phyloP scores from a whole-genome alignment of 92 coral and sea anemone genomes.

The Porites lobata region DNA sequence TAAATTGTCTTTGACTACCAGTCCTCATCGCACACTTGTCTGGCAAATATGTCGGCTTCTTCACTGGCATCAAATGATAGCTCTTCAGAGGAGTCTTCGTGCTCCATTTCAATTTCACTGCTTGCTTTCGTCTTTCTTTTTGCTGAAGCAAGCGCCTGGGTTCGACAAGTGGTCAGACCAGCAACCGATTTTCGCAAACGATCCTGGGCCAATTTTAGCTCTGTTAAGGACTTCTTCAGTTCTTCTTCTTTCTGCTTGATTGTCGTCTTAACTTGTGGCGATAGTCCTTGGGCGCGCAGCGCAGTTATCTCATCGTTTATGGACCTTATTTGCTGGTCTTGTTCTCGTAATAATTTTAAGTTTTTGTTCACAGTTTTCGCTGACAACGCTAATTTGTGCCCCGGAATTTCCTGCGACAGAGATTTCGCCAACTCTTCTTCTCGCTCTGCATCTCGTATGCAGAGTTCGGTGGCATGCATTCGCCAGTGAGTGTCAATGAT shows the following conservation, averaged over 20 bases:
- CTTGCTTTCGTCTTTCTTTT: conserved; percentile 27
- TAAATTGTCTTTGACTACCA: conserved; percentile 22
- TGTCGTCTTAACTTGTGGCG: conserved; percentile 34
- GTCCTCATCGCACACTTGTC: conserved; percentile 28
- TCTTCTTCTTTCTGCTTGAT: conserved; percentile 48
- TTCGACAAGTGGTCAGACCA: conserved; percentile 33
- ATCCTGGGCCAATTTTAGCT: conserved; percentile 46
- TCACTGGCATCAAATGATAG: conserved; percentile 8
- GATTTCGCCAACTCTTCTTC: conserved; percentile 45
- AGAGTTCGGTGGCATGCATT: conserved; percentile 50
- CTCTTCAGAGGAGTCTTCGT: conserved; percentile 29
- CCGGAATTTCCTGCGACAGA: conserved; percentile 43
- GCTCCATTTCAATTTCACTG: conserved; percentile 38
- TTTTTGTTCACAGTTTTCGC: conserved; percentile 50
- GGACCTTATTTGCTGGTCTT: conserved; percentile 42
- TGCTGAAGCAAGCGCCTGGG: conserved; percentile 42
- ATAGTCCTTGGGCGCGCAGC: conserved; percentile 28
- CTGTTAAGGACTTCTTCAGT: conserved; percentile 39
- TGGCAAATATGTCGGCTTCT: conserved; percentile 40
- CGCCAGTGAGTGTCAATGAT: conserved; percentile 54
- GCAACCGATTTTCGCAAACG: conserved; percentile 50
- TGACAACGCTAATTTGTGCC: conserved; percentile 34
- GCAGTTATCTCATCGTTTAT: conserved; percentile 30
- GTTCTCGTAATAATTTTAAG: conserved; percentile 35
- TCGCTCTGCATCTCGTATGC: conserved; percentile 39